These are phyloP conservation scores for Siderastrea siderea DNA, from an alignment of 92 coral and sea anemone species.

Conservation along the genomic window DNA sequence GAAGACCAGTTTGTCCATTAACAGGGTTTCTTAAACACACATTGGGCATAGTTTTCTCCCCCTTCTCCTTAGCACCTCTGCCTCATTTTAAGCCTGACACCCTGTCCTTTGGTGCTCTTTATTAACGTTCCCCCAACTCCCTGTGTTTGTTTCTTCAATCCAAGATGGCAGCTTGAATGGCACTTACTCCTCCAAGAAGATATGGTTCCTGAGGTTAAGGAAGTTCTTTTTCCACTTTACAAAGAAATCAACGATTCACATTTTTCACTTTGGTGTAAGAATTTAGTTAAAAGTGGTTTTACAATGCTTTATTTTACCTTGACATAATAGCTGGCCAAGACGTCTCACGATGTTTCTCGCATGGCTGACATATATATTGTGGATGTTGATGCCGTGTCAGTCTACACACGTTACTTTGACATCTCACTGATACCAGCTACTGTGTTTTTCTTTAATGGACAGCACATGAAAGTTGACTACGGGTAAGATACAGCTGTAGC, in stretches of 20 bases:
- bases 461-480: conserved; percentile 99
- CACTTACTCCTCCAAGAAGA: neutral
- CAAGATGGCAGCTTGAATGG: too few relatives aligned
- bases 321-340: conserved; percentile 94
- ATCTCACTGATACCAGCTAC: conserved; percentile 97
- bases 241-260: neutral
- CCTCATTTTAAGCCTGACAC: too few relatives aligned
- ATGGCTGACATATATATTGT: conserved; percentile 98
- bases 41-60: too few relatives aligned
- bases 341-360: conserved; percentile 87
- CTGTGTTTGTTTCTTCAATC: too few relatives aligned
- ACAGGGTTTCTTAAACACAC: too few relatives aligned
- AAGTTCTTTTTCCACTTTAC: neutral
- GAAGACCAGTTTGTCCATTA: too few relatives aligned
- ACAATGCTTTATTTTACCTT: conserved; percentile 58
- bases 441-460: conserved; percentile 98
- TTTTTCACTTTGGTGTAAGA: neutral
- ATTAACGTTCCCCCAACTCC: too few relatives aligned
- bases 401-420: conserved; percentile 96
- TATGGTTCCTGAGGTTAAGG: neutral
- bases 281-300: neutral
- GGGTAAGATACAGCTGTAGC: conserved; percentile 79
- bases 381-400: conserved; percentile 89
- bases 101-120: too few relatives aligned
- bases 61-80: too few relatives aligned